These are phyloP conservation scores for Eospalax fontanierii DNA, from an alignment of 2,797 vertebrate species.

Conservation along the genomic window DNA sequence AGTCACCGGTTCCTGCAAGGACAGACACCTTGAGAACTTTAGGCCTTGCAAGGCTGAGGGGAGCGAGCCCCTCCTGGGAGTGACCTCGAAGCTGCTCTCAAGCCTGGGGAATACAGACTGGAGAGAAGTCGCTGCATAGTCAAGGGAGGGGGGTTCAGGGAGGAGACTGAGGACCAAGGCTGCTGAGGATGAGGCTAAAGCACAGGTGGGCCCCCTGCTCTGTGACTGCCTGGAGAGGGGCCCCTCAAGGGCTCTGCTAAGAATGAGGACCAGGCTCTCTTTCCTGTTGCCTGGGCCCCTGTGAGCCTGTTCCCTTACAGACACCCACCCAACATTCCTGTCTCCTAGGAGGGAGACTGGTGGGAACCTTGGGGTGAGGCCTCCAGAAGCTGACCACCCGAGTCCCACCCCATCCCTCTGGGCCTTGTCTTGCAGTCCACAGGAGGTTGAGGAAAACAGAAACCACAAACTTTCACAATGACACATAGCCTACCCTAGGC, in stretches of 20 bases:
- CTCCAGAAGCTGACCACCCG: neutral
- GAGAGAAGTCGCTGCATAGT: too few species aligned
- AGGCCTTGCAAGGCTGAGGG: neutral
- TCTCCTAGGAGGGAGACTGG: neutral
- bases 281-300: neutral
- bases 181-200: neutral
- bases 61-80: too few species aligned
- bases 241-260: neutral
- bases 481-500: neutral
- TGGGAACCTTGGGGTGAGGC: neutral
- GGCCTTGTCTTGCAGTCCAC: neutral
- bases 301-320: neutral
- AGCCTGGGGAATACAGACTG: neutral
- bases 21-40: neutral
- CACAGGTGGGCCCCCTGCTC: neutral
- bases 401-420: rapidly evolving
- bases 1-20: rapidly evolving
- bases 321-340: neutral
- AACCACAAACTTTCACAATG: conserved; percentile 19
- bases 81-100: neutral
- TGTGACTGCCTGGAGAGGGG: neutral
- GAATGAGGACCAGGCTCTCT: neutral
- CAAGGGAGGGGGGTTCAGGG: too few species aligned
- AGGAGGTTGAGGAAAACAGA: conserved; percentile 27
- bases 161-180: neutral